phyloP scores from a whole-genome alignment of 2,888 invertebrate species.

The Spilosoma lubricipeda region DNA sequence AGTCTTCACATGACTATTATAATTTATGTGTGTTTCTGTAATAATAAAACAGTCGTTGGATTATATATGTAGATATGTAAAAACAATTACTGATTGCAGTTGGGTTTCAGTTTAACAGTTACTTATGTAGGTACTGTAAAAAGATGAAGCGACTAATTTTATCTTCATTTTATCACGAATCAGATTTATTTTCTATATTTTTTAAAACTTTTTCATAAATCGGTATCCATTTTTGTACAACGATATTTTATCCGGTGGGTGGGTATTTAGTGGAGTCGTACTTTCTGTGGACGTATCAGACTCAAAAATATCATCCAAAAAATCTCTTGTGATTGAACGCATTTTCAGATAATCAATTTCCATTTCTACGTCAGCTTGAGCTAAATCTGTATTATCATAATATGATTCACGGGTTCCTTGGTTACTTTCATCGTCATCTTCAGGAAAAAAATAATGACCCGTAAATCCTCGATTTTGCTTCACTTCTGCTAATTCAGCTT shows the following conservation, averaged over 20 bases:
- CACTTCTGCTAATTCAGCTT: conserved; percentile 72
- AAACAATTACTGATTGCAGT: background rate
- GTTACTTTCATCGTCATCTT: conserved; percentile 66
- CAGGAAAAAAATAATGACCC: conserved; percentile 81
- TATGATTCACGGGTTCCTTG: conserved; percentile 67
- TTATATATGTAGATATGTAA: background rate
- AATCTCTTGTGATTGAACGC: conserved; percentile 70
- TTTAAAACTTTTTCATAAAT: conserved; percentile 68
- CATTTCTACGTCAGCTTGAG: conserved; percentile 68
- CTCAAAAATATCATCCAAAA: conserved; percentile 79
- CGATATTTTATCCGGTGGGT: conserved; percentile 61
- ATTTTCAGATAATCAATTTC: conserved; percentile 76
- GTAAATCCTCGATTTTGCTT: conserved; percentile 71
- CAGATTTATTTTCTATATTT: conserved; percentile 56
- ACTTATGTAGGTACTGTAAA: background rate
- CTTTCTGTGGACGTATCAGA: conserved; percentile 67
- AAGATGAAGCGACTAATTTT: background rate
- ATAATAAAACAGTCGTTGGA: conserved; percentile 22
- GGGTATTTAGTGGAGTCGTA: conserved; percentile 50
- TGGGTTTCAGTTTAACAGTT: background rate
- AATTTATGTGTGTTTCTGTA: conserved; percentile 28
- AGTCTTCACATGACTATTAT: conserved; percentile 11
- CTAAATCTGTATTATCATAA: conserved; percentile 66
- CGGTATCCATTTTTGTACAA: conserved; percentile 61
- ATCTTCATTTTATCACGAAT: background rate